Evolutionary conservation across 2,797 vertebrate genomes (phyloP), one percentile per base, ranked within the genome.

Genomic region (Sebastes itinus): DNA sequence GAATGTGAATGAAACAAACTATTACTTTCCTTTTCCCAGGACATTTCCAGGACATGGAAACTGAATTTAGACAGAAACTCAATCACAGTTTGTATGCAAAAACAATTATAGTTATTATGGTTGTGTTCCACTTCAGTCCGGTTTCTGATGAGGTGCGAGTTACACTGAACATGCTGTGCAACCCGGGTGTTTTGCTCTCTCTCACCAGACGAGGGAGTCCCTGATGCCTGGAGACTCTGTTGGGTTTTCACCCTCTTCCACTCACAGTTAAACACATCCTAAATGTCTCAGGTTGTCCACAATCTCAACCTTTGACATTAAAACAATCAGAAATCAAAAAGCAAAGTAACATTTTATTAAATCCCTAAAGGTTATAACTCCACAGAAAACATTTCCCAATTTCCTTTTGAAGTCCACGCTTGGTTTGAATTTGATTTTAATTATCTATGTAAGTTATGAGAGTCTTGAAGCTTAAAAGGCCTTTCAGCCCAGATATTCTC

Each of bases 151-250:
- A 87, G 79, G 82, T 87, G 84, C 2, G 61, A 83, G 61, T 7
- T 76, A 54, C 67, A 75, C 62, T n/a, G 88, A 67, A 69, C 65
- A 59, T 8, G 12, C 14, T 25, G 33, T 18, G 27, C 58, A 78
- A 5, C 2, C 52, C 6, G 82, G 81, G 66, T 87, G 88, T 82
- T 60, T 81, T 83, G 62, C 75, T 4, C 58, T 2, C 4, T 78
- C 75, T 90, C 76, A 81, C 93, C 94, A 94, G 91, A 82, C 87
- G 94, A 90, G 91, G 92, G 93, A 89, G 93, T 93, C 88, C 77
- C 75, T 78, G 62, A 67, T 55, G 73, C 64, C 68, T n/a, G 59
- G 30, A 81, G 25, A 66, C 2, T 18, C 18, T 25, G 46, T 5
- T 12, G 13, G 52, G 35, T 30, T 38, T 76, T 46, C 55, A 18